Base-by-base conservation (phyloP, 1,140 invertebrate species). In the Bombus superbus region DNA sequence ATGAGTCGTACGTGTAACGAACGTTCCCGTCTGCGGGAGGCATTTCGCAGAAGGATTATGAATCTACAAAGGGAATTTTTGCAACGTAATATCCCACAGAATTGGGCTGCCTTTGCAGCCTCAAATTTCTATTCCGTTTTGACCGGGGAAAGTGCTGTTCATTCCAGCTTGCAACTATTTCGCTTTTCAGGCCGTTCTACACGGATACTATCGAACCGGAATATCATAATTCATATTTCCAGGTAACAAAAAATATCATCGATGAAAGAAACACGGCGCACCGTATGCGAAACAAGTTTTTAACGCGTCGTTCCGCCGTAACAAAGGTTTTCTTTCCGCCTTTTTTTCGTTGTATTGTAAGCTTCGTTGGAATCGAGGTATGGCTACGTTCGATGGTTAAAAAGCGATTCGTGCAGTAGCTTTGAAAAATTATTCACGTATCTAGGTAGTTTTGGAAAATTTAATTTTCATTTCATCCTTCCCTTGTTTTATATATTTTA, bases 81-180 rank as follows among this genome's bases (percentile, higher is more conserved):
- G 94, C 94, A 93, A 81, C 91, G 94, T 95, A 95, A 94, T 92
- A 93, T 89, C 90, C 91, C 92, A 77, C 77, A 90, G 92, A 94
- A 94, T 92, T 91, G 91, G 92, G 85, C 90, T 86, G 91, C 87
- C 92, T 94, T 93, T 91, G 93, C 91, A 92, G 92, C 89, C 88
- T 89, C 88, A 91, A 92, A 92, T 94, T 91, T 93, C 90, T 91
- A 92, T 94, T 93, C 88, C 89, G 85, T 92, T 92, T 73, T 93
- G 92, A 93, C 92, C 89, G 86, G 81, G 88, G 92, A 95, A 94
- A 94, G 86, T 92, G 93, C 93, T 92, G 93, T 79, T 95, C 94
- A 94, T 93, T 93, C 92, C 91, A 94, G 90, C 94, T 95, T 94
- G 94, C 94, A 94, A 93, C 88, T 94, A 93, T 94, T 93, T 80